Evolutionary conservation across 2,113 vertebrate species (phyloP).

Genomic region (Corynorhinus townsendii): DNA sequence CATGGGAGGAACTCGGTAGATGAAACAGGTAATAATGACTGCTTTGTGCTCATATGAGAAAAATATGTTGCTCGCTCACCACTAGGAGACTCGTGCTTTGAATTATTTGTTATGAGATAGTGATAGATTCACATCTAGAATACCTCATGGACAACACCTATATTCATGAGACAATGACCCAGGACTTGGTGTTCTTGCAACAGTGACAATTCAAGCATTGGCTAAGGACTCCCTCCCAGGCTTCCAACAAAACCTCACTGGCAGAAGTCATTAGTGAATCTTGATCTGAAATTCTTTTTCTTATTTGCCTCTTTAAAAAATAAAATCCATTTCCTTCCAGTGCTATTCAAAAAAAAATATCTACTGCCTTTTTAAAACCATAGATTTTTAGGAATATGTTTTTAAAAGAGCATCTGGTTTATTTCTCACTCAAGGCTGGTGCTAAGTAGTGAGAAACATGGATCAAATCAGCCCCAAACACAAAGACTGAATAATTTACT

Average conservation of each 20-base stretch:
- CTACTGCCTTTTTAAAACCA: constrained; percentile 24
- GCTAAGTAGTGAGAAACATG: constrained; percentile 41
- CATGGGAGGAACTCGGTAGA: not conserved
- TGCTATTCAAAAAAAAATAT: not conserved
- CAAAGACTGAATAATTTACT: constrained; percentile 47
- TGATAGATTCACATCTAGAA: constrained; percentile 1
- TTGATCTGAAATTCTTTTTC: not conserved
- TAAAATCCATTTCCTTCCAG: not conserved
- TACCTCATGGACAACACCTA: not conserved
- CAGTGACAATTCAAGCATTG: not conserved
- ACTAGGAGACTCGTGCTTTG: not conserved
- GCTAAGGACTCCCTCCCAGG: not conserved
- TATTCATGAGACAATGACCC: not conserved
- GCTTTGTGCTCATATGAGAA: not conserved
- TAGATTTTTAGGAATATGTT: constrained; percentile 48
- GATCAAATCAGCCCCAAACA: constrained; percentile 39
- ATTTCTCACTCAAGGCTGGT: constrained; percentile 37
- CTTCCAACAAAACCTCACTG: not conserved
- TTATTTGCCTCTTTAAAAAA: constrained; percentile 29
- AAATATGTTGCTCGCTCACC: not conserved
- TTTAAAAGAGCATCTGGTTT: constrained; percentile 63
- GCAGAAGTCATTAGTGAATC: not conserved
- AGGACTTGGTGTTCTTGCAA: fast-evolving
- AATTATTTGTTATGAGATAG: not conserved
- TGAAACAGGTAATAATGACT: not conserved